phyloP scores from a whole-genome alignment of 2,797 vertebrate genomes.

The Ambastaia sidthimunki region DNA sequence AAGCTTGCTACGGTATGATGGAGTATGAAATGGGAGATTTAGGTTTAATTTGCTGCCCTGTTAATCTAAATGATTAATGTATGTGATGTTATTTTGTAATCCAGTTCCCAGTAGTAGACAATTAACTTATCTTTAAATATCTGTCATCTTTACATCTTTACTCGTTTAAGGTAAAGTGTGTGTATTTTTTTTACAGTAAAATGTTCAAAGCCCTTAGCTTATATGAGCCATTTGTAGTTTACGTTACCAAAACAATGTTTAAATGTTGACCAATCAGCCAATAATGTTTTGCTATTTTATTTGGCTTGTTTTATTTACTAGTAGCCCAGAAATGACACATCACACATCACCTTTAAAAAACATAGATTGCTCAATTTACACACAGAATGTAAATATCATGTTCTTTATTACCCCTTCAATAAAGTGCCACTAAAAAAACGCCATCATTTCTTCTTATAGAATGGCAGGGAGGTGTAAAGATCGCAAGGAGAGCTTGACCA shows the following conservation, averaged over 20 bases:
- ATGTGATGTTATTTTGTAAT: neutral
- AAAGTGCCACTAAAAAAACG: no score
- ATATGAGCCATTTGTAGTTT: no score
- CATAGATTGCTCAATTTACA: neutral
- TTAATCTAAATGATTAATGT: neutral
- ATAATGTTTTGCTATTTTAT: no score
- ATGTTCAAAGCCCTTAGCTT: no score
- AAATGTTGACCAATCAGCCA: no score
- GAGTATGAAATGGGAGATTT: neutral
- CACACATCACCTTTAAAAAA: neutral
- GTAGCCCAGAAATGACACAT: neutral
- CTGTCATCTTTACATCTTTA: no score
- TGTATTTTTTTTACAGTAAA: no score
- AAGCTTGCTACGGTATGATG: constrained; percentile 77
- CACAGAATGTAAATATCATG: neutral
- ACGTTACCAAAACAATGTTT: no score
- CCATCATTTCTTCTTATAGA: constrained; percentile 57
- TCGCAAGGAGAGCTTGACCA: constrained; percentile 72
- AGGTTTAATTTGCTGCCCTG: neutral
- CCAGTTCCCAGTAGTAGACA: neutral
- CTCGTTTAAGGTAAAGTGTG: no score
- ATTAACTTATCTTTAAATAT: neutral
- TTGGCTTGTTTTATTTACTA: neutral
- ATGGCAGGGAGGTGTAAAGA: constrained; percentile 78
- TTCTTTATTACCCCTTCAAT: no score